Evolutionary conservation across 2,113 vertebrate genomes (phyloP), one percentile per base, ranked within the genome.

Genomic region (Loxodonta africana): DNA sequence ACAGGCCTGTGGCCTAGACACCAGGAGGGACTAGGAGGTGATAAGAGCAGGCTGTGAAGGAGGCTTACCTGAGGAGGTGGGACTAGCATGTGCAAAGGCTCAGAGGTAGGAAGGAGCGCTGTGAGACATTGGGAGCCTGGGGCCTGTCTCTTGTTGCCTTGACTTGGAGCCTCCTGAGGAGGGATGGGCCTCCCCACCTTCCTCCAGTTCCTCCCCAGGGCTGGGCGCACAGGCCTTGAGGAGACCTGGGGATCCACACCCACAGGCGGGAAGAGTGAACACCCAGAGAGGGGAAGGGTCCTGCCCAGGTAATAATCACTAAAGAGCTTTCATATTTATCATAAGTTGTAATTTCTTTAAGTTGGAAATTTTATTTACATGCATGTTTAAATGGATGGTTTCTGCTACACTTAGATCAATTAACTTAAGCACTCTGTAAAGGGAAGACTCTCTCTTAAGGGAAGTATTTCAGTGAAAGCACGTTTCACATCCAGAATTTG

Each of bases 401-500:
- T 96, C 37, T 94, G 7, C 65, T 85, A 41, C 33, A 28, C 20
- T 87, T 65, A 81, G 33, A 44, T 57, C 44, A 73, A 0, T 95
- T 73, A 86, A 57, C 14, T 46, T 62, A 62, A 1, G 44, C 7
- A 84, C 83, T 46, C 87, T 93, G 25, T 84, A 76, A 94, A 94
- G 73, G 51, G 53, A 57, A 76, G 73, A 23, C 20, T 28, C 20
- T 67, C 20, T 67, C 57, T 73, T 33, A 65, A 95, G 26, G 37
- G 46, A 87, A 81, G 23, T 41, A 53, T 76, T 83, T 87, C 83
- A 44, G 15, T 12, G 33, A 83, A 88, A 51, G 30, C 69, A 48
- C 62, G 51, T 90, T 90, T 90, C 20, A 65, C 18, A 18, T 83
- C 44, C 85, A 96, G 65, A 86, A 90, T 93, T 23, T 44, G 81